Conservation (phyloP, 1,140 invertebrate genomes). For the Doryteuthis pealeii region DNA sequence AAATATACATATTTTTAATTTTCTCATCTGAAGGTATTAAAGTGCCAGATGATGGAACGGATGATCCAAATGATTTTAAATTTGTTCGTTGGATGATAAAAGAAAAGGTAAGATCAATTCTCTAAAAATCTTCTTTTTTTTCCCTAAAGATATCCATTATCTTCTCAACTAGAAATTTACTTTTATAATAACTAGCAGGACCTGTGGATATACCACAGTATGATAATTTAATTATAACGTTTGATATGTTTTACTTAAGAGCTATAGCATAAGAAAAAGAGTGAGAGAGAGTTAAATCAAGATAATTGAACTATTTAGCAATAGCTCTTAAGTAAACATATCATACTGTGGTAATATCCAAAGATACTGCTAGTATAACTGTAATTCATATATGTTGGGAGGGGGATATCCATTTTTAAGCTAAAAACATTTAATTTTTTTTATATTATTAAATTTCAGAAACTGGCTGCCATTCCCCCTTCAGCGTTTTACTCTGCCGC, state of each 20-base stretch:
- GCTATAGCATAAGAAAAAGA: too few species aligned
- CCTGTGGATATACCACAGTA: too few species aligned
- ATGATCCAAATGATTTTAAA: slow-evolving; percentile 76
- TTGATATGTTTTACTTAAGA: too few species aligned
- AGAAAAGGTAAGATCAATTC: slow-evolving; percentile 66
- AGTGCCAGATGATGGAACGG: slow-evolving; percentile 45
- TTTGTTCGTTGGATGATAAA: slow-evolving; percentile 96
- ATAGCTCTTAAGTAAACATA: too few species aligned
- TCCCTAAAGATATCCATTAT: slow-evolving; percentile 9
- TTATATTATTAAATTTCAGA: slow-evolving; percentile 55
- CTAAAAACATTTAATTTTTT: too few species aligned
- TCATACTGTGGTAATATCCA: background rate
- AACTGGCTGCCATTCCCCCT: slow-evolving; percentile 90
- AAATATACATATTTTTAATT: too few species aligned
- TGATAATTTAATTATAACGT: too few species aligned
- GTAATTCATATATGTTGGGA: background rate
- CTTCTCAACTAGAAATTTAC: background rate
- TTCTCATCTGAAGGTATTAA: too few species aligned
- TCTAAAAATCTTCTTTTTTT: slow-evolving; percentile 9
- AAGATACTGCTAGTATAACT: too few species aligned
- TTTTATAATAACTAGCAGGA: background rate
- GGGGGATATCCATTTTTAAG: too few species aligned
- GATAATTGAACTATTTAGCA: too few species aligned
- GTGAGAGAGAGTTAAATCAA: too few species aligned
- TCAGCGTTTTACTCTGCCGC: slow-evolving; percentile 86